phyloP scores from a whole-genome alignment of 2,797 vertebrate species.

The Mormyrus hasselquistii region DNA sequence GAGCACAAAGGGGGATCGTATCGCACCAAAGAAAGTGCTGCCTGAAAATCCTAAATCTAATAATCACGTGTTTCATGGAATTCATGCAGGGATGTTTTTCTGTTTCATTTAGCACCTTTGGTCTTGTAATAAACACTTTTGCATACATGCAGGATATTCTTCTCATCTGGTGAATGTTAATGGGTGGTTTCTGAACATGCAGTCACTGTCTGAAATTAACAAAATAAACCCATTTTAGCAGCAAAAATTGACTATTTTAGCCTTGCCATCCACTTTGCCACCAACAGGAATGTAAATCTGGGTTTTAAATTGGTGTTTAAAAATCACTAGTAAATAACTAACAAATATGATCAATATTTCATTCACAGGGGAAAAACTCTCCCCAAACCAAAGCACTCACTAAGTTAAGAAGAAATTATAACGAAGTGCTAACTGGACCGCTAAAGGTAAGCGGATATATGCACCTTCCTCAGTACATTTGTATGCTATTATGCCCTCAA shows the following conservation, averaged over 20 bases:
- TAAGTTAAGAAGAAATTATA: neutral
- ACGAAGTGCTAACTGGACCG: neutral
- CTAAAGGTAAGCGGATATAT: neutral
- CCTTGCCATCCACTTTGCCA: neutral
- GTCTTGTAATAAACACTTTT: neutral
- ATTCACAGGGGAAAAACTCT: neutral
- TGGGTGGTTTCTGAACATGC: neutral
- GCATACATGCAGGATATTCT: neutral
- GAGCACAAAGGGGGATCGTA: neutral
- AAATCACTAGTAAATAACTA: neutral
- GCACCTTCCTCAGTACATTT: neutral
- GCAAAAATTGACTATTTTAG: neutral
- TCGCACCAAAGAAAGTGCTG: too few species aligned
- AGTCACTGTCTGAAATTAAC: neutral
- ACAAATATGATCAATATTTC: neutral
- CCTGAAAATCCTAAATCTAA: neutral
- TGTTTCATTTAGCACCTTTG: neutral
- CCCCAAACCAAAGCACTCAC: neutral
- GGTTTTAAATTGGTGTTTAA: neutral
- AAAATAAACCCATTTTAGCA: neutral
- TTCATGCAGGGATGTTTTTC: neutral
- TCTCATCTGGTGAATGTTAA: neutral
- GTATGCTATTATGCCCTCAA: neutral
- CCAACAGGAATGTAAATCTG: neutral
- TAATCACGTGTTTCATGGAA: neutral